A percentile compares a stretch with the other conserved stretches of the same genome.
Conservation (phyloP, 1,140 invertebrate genomes). For the Temnothorax longispinosus region DNA sequence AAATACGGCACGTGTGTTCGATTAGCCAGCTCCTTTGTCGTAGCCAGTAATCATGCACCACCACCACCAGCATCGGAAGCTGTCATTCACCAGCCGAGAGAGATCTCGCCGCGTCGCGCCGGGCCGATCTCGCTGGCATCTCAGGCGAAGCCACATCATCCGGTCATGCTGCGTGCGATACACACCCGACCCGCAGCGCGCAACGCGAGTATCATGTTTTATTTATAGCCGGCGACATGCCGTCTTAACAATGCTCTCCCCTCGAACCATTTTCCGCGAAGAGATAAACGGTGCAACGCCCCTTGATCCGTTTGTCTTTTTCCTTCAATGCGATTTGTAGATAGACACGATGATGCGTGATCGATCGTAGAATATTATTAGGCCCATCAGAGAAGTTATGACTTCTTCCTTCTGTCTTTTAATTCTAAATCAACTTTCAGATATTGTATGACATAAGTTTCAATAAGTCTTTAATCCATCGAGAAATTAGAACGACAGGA, state of each 20-base stretch:
- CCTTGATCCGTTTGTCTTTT: not conserved
- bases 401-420: not conserved
- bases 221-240: conserved; percentile 62
- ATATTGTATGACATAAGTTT: not conserved
- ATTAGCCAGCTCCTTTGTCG: conserved; percentile 70
- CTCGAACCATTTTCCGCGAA: conserved; percentile 37
- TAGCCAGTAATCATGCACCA: conserved; percentile 40
- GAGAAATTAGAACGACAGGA: not conserved
- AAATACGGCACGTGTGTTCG: conserved; percentile 71
- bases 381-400: not conserved
- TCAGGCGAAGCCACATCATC: conserved; percentile 67
- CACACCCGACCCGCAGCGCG: conserved; percentile 63
- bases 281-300: not conserved
- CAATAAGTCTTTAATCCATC: not conserved
- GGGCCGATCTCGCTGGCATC: conserved; percentile 63
- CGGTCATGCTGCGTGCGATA: conserved; percentile 67
- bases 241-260: conserved; percentile 8
- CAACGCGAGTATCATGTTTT: conserved; percentile 64
- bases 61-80: conserved; percentile 46
- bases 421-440: not conserved
- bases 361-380: not conserved
- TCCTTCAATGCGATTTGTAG: not conserved
- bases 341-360: not conserved
- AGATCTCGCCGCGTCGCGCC: conserved; percentile 52
- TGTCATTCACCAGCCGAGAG: conserved; percentile 64